These are phyloP conservation scores for Myiozetetes cayanensis DNA, from an alignment of 2,113 vertebrate genomes.

Conservation along the genomic window DNA sequence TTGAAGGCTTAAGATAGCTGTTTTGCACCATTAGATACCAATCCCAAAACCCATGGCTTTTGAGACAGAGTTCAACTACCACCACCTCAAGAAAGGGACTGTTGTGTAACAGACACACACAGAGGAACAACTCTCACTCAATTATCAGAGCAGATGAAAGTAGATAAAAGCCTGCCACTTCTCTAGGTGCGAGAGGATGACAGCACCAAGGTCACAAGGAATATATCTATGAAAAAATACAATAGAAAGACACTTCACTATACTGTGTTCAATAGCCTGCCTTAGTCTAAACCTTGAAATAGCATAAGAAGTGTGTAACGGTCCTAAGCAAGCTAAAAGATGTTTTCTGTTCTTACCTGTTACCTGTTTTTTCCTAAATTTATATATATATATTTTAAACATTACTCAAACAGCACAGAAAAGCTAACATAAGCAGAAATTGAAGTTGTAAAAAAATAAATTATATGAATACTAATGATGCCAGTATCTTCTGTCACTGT, in stretches of 20 bases:
- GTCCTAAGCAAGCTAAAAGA: background rate
- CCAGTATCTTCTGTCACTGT: background rate
- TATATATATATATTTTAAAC: background rate
- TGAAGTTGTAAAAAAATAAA: background rate
- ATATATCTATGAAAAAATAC: background rate
- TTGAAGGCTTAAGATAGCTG: background rate
- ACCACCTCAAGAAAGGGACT: background rate
- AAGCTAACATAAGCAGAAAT: background rate
- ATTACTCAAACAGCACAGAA: background rate
- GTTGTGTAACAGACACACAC: background rate
- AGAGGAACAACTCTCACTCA: background rate
- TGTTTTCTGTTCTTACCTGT: background rate
- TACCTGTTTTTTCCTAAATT: background rate
- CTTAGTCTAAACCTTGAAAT: background rate
- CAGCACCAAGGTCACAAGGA: background rate
- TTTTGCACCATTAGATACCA: background rate
- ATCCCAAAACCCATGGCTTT: background rate
- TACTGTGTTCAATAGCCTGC: background rate
- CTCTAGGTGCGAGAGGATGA: rapidly evolving
- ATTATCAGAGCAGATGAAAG: background rate
- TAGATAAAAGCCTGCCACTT: background rate
- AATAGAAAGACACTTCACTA: background rate
- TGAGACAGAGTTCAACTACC: background rate
- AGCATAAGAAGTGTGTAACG: background rate
- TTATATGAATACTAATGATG: background rate